Evolutionary conservation across 2,888 invertebrate genomes (phyloP).

Genomic region (Acanthosepion lycidas): DNA sequence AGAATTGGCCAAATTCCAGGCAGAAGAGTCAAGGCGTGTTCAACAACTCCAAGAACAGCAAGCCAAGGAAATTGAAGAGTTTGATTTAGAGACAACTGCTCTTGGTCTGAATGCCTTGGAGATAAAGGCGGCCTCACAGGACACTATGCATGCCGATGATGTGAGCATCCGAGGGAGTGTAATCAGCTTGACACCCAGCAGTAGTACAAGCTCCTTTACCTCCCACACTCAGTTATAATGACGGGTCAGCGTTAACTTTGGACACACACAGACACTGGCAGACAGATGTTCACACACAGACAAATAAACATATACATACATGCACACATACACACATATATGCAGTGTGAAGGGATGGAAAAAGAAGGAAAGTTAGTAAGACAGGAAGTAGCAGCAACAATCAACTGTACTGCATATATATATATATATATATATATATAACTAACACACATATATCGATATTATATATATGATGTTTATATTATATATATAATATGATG

Average conservation of each 20-base stretch:
- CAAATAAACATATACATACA: background rate
- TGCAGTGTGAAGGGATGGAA: background rate
- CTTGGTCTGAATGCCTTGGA: slow-evolving; percentile 94
- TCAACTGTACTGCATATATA: background rate
- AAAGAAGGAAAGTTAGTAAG: background rate
- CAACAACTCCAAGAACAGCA: slow-evolving; percentile 91
- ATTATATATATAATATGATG: slow-evolving; percentile 1
- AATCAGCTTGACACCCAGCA: slow-evolving; percentile 93
- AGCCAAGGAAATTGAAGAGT: slow-evolving; percentile 90
- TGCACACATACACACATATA: background rate
- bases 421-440: background rate
- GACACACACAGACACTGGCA: background rate
- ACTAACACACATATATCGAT: slow-evolving; percentile 16
- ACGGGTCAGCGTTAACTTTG: slow-evolving; percentile 43
- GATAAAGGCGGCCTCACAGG: slow-evolving; percentile 92
- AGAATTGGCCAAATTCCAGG: slow-evolving; percentile 91
- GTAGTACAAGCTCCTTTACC: slow-evolving; percentile 82
- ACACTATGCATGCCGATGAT: slow-evolving; percentile 88
- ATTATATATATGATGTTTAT: background rate
- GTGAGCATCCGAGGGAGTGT: slow-evolving; percentile 91
- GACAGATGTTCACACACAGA: background rate
- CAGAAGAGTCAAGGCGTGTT: slow-evolving; percentile 92
- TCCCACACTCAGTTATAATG: slow-evolving; percentile 53
- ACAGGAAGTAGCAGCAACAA: background rate
- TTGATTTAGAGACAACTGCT: slow-evolving; percentile 94